These are phyloP conservation scores for Anisognathus igniventris DNA, from an alignment of 2,797 vertebrate genomes.

Conservation along the genomic window DNA sequence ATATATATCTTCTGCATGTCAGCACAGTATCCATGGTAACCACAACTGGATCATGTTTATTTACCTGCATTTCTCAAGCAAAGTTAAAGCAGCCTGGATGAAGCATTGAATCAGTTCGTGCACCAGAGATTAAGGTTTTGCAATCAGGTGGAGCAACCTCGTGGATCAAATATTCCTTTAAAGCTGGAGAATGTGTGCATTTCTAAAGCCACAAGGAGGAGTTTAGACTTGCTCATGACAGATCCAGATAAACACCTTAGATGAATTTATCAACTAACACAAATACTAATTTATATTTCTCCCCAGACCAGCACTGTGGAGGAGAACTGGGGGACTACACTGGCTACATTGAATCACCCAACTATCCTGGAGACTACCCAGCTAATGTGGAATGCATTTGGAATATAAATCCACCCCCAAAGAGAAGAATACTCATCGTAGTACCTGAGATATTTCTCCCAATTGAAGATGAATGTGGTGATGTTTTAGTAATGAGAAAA, in stretches of 20 bases:
- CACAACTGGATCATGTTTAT: not conserved
- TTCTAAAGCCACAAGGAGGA: not conserved
- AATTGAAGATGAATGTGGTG: slow-evolving; percentile 94
- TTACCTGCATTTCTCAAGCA: not conserved
- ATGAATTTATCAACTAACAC: not conserved
- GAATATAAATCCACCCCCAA: slow-evolving; percentile 93
- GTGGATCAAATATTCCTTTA: not conserved
- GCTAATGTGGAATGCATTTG: slow-evolving; percentile 94
- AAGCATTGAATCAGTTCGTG: not conserved
- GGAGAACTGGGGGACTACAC: slow-evolving; percentile 94
- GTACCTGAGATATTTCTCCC: slow-evolving; percentile 98
- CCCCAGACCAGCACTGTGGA: slow-evolving; percentile 90
- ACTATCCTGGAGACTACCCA: slow-evolving; percentile 96
- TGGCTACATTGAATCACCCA: slow-evolving; percentile 95
- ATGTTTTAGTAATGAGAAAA: slow-evolving; percentile 96
- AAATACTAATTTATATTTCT: not conserved
- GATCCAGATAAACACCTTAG: not conserved
- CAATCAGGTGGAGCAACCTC: not conserved
- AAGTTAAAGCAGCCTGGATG: not conserved
- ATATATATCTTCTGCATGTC: not conserved
- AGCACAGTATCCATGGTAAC: not conserved
- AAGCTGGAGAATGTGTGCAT: not conserved
- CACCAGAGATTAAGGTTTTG: not conserved
- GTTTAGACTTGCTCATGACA: not conserved
- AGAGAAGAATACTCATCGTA: slow-evolving; percentile 93